Conservation (phyloP, 1,140 invertebrate genomes). For the Teleopsis dalmanni region DNA sequence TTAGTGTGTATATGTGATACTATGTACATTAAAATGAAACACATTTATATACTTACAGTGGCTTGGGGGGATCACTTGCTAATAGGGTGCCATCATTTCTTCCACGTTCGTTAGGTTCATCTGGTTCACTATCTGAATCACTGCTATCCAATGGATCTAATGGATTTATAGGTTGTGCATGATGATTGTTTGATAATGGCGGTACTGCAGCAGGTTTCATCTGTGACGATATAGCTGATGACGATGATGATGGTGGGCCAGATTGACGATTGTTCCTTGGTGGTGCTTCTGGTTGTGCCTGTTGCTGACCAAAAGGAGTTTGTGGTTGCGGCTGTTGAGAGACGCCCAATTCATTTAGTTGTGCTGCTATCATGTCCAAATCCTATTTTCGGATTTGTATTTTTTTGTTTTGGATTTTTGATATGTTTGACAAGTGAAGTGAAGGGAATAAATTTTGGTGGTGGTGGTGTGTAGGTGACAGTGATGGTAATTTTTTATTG, state of each 20-base stretch:
- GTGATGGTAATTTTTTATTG: background rate
- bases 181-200: conserved; percentile 36
- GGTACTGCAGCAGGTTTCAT: conserved; percentile 35
- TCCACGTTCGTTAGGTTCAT: conserved; percentile 57
- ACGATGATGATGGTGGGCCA: conserved; percentile 32
- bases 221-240: conserved; percentile 18
- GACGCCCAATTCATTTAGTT: conserved; percentile 84
- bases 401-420: conserved; percentile 19
- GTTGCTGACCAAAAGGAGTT: conserved; percentile 26
- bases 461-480: background rate
- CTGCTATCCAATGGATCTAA: conserved; percentile 56
- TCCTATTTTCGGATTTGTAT: conserved; percentile 54
- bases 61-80: conserved; percentile 92
- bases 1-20: too few species aligned
- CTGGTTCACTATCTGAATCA: conserved; percentile 59
- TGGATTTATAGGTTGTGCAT: conserved; percentile 38
- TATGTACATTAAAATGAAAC: conserved; percentile 4
- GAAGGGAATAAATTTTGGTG: conserved; percentile 1
- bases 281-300: conserved; percentile 51
- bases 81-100: conserved; percentile 89
- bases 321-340: conserved; percentile 46
- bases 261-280: conserved; percentile 48
- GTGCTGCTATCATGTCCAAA: conserved; percentile 85
- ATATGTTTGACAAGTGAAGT: conserved; percentile 17
- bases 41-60: conserved; percentile 67